These are phyloP conservation scores for Caenorhabditis inopinata DNA, from an alignment of 1,140 invertebrate species.

Conservation along the genomic window DNA sequence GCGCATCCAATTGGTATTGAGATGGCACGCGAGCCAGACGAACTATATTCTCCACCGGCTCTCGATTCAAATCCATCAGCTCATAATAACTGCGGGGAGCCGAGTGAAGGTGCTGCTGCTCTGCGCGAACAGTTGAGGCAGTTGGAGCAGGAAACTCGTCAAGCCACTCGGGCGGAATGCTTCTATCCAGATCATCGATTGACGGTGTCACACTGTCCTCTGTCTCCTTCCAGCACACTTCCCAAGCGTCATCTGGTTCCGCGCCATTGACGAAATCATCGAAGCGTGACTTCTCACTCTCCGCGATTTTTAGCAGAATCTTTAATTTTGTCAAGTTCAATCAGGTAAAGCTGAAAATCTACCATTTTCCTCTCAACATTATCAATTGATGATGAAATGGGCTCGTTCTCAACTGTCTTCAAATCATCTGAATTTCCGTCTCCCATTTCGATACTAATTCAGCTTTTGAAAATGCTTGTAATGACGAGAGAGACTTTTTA, in stretches of 20 bases:
- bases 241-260: neutral
- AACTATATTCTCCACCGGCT: neutral
- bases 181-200: neutral
- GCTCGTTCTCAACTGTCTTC: neutral
- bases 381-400: neutral
- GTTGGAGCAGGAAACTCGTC: neutral
- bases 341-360: no score
- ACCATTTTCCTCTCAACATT: constrained; percentile 26
- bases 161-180: neutral
- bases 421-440: neutral
- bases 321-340: no score
- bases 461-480: neutral
- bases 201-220: constrained; percentile 10
- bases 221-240: neutral
- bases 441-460: constrained; percentile 21
- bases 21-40: constrained; percentile 6
- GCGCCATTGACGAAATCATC: neutral
- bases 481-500: no score
- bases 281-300: neutral
- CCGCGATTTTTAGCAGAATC: constrained; percentile 12
- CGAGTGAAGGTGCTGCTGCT: neutral
- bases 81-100: constrained; percentile 15
- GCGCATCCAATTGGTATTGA: constrained; percentile 13
- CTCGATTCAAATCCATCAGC: constrained; percentile 15
- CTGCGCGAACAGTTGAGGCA: neutral